A percentile compares a stretch with the other conserved stretches of the same genome.
Conservation (phyloP, 2,888 invertebrate species). For the Teinopalpus imperialis region DNA sequence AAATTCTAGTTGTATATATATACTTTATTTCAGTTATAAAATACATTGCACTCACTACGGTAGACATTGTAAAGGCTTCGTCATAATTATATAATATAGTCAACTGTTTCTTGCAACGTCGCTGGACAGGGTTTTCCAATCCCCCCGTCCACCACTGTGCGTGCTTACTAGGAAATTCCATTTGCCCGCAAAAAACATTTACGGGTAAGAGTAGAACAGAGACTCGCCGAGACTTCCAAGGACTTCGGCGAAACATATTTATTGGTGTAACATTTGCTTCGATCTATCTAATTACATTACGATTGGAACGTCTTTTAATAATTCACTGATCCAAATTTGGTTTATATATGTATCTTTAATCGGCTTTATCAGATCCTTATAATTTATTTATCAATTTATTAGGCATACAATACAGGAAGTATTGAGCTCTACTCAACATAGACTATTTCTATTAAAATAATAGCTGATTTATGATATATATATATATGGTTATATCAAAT, state of each 20-base stretch:
- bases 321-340: not conserved
- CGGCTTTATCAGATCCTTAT: too few relatives aligned
- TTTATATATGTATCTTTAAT: too few relatives aligned
- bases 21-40: not conserved
- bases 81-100: constrained; percentile 6
- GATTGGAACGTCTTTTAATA: not conserved
- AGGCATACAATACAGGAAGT: too few relatives aligned
- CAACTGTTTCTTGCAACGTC: constrained; percentile 22
- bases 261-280: constrained; percentile 9
- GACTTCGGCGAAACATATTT: constrained; percentile 11
- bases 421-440: too few relatives aligned
- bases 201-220: constrained; percentile 45
- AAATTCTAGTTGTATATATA: too few relatives aligned
- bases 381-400: too few relatives aligned
- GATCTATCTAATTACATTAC: constrained; percentile 11
- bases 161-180: constrained; percentile 69
- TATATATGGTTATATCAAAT: too few relatives aligned
- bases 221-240: constrained; percentile 32
- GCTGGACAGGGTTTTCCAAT: constrained; percentile 62
- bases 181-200: constrained; percentile 66
- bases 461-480: too few relatives aligned
- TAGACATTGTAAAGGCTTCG: constrained; percentile 7
- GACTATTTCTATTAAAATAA: too few relatives aligned
- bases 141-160: constrained; percentile 56
- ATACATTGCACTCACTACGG: not conserved